These are phyloP conservation scores for Thecocarcelia acutangulata DNA, from an alignment of 2,888 invertebrate genomes.

Conservation along the genomic window DNA sequence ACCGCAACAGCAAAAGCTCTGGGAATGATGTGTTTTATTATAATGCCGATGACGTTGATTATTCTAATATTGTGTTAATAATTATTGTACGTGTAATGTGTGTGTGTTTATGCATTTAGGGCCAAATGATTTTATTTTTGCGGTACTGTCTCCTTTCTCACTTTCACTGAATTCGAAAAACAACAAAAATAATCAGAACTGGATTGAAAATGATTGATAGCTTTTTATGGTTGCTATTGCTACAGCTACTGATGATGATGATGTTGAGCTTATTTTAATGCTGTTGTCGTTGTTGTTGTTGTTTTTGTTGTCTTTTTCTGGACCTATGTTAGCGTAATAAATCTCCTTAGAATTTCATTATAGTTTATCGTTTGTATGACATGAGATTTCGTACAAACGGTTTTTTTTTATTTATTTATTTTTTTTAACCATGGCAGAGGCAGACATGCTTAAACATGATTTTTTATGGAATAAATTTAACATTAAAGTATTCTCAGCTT, in stretches of 20 bases:
- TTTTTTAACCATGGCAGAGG: background rate
- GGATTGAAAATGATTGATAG: conserved; percentile 66
- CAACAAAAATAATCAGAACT: conserved; percentile 27
- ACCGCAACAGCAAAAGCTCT: conserved; percentile 33
- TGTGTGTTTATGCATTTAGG: conserved; percentile 41
- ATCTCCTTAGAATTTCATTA: conserved; percentile 71
- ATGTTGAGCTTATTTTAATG: conserved; percentile 53
- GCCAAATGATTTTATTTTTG: conserved; percentile 56
- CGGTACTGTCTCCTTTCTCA: conserved; percentile 40
- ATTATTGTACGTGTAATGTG: conserved; percentile 12
- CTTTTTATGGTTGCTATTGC: conserved; percentile 56
- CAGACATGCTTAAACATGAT: conserved; percentile 18
- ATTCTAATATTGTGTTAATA: conserved; percentile 70
- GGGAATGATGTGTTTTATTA: conserved; percentile 61
- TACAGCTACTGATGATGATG: conserved; percentile 41
- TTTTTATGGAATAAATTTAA: conserved; percentile 58
- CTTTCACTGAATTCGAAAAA: conserved; percentile 18
- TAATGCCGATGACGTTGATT: conserved; percentile 71
- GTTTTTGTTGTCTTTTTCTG: conserved; percentile 58
- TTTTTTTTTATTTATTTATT: background rate
- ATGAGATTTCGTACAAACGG: conserved; percentile 57
- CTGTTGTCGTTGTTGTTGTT: conserved; percentile 34
- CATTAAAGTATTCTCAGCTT: conserved; percentile 56
- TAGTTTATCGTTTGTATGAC: conserved; percentile 70
- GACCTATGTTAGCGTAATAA: conserved; percentile 71